phyloP scores from a whole-genome alignment of 35 echinoderm and acorn worm genomes.

The Heliocidaris tuberculata region DNA sequence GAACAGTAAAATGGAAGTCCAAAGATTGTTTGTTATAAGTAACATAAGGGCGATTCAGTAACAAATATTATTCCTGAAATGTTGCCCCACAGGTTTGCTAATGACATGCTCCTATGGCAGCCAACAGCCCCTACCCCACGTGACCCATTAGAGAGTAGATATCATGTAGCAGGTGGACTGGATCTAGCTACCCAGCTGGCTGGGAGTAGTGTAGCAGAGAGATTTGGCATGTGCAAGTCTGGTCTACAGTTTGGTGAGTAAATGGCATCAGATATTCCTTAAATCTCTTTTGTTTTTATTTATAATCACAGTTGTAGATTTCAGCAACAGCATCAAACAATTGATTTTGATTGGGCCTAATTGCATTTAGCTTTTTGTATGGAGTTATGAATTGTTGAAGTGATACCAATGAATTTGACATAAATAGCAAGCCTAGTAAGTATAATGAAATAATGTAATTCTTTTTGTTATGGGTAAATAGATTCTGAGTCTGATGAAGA shows the following conservation, averaged over 20 bases:
- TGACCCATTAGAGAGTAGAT: slow-evolving; percentile 55
- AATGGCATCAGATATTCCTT: no score
- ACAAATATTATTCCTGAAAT: neutral
- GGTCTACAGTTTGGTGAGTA: slow-evolving; percentile 61
- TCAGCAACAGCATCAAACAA: no score
- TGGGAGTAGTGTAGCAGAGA: slow-evolving; percentile 49
- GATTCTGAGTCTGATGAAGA: slow-evolving; percentile 90
- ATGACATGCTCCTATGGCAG: slow-evolving; percentile 90
- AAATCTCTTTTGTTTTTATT: no score
- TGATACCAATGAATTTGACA: no score
- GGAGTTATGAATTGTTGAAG: no score
- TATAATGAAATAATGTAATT: neutral
- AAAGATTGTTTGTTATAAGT: no score
- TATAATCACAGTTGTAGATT: no score
- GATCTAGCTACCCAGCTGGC: slow-evolving; percentile 79
- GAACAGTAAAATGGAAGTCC: no score
- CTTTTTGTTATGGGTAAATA: neutral
- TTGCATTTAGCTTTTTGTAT: no score
- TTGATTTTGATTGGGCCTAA: no score
- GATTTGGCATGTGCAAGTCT: slow-evolving; percentile 75
- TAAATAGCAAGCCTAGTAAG: no score
- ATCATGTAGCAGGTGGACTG: slow-evolving; percentile 52
- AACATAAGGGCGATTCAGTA: neutral
- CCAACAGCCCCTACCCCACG: slow-evolving; percentile 88
- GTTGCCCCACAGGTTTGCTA: slow-evolving; percentile 74